Evolutionary conservation across 2,888 invertebrate genomes (phyloP), one percentile per base, ranked within the genome.

Genomic region (Polyommatus icarus): DNA sequence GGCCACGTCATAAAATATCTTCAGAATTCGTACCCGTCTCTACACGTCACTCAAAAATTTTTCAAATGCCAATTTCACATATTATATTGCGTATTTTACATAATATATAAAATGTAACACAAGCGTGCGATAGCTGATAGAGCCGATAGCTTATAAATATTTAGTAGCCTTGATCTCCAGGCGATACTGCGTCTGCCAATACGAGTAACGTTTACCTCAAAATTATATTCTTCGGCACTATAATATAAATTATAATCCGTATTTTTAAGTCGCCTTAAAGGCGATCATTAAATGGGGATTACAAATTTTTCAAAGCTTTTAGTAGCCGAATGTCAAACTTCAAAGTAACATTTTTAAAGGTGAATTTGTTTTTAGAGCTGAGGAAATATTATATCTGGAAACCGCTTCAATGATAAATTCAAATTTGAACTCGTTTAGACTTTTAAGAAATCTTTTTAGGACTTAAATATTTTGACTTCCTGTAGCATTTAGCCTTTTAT

Each of bases 91-190:
- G 29, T 29, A 29, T 67, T 67, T 67, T 29, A 67, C 67, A 67
- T 67, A 67, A 67, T 67, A 15, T 32, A 67, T 54, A 67, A 61
- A 67, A 67, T 67, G 67, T 67, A 32, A 67, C 67, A 18, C 67
- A 15, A 32, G 67, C 67, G 67, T 67, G 61, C 15, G 67, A 32
- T 61, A 61, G 20, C 61, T 12, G 46, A 46, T 32, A 32, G 29
- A 67, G 29, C 29, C 29, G 67, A 67, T 67, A 67, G 12, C 67
- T 67, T 67, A 67, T 67, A 67, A 67, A 67, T 67, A 67, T 67
- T 67, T 67, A 67, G 67, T 18, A 29, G 67, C 67, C 29, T 32
- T 67, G 67, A 67, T 67, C 67, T 67, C 67, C 29, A 67, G 24
- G 67, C 67, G 67, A 67, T 67, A 32, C 67, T 67, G 67, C 67